Percentiles rank a stretch among this genome's conserved stretches.
Conservation (phyloP, 2,888 invertebrate species). For the Acanthoscelides obtectus region DNA sequence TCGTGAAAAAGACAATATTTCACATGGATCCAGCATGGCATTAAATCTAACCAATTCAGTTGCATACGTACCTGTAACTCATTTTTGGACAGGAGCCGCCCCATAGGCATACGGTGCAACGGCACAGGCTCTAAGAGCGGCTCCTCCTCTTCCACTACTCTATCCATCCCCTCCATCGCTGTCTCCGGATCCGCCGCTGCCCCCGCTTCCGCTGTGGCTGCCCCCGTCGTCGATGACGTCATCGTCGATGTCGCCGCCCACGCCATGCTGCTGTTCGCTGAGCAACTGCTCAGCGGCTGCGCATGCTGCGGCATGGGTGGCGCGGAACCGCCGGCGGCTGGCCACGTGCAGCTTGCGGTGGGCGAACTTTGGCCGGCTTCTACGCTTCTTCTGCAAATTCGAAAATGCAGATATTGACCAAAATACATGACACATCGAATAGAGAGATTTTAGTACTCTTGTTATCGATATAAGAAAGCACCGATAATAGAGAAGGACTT, state of each 20-base stretch:
- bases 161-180: conserved; percentile 38
- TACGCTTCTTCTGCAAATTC: conserved; percentile 61
- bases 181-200: conserved; percentile 39
- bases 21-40: no score
- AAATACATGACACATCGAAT: no score
- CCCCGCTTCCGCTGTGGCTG: conserved; percentile 40
- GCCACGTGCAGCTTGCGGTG: conserved; percentile 84
- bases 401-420: no score
- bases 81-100: conserved; percentile 57
- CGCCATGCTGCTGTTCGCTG: conserved; percentile 1
- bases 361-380: conserved; percentile 76
- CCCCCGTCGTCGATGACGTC: no score
- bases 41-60: background rate
- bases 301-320: background rate
- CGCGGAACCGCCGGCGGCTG: conserved; percentile 53
- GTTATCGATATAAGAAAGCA: no score
- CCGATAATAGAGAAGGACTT: no score
- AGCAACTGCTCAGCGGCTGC: conserved; percentile 16
- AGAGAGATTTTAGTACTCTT: no score
- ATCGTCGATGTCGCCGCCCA: no score
- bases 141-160: conserved; percentile 1
- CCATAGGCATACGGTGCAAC: conserved; percentile 24
- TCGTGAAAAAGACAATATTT: no score
- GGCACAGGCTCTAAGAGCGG: conserved; percentile 11
- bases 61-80: conserved; percentile 57